Base-by-base conservation (phyloP, 2,888 invertebrate species). In the Sarcophaga subvicina region DNA sequence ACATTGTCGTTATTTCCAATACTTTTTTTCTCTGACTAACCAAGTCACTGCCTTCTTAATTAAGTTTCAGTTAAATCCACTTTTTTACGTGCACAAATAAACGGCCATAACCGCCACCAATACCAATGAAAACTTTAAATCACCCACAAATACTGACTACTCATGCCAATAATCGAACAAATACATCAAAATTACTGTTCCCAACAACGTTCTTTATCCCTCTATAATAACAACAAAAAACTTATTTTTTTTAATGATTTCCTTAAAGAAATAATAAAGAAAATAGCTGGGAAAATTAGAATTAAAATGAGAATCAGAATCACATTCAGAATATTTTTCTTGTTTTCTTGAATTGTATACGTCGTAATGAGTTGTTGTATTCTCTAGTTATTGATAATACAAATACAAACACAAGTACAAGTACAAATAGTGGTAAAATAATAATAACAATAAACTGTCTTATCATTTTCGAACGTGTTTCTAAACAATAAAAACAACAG, bases 381-480 rank as follows among this genome's bases (percentile, higher is more conserved):
- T 37, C 37, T 10, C 14, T 62, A 66, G 49, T 70, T 63, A 76
- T 70, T 64, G 66, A 66, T 66, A 73, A 73, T 14, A 70, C 63
- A 60, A 10, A 17, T 75, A 37, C 37, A 10, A 37, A 37, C 10
- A 10, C 37, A 10, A 10, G 10, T 10, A 37, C 37, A 10, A 37
- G 1, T 10, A 37, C 37, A 8, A 37, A 62, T 27, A 47, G 45
- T 60, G 45, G 59, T 27, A 80, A 12, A 59, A 37, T 8, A 67
- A 67, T 66, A 49, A n/a, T 22, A 37, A 66, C 54, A 49, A 67
- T 49, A 76, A 76, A 77, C 4, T 75, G 75, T 62, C 78, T 70
- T 81, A 84, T 84, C 81, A 78, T 83, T 45, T 66, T 54, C 49
- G 47, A 80, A 77, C 70, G 76, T 71, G 82, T 67, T 62, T n/a